Evolutionary conservation across 2,113 vertebrate genomes (phyloP).

Genomic region (Oryzias celebensis): DNA sequence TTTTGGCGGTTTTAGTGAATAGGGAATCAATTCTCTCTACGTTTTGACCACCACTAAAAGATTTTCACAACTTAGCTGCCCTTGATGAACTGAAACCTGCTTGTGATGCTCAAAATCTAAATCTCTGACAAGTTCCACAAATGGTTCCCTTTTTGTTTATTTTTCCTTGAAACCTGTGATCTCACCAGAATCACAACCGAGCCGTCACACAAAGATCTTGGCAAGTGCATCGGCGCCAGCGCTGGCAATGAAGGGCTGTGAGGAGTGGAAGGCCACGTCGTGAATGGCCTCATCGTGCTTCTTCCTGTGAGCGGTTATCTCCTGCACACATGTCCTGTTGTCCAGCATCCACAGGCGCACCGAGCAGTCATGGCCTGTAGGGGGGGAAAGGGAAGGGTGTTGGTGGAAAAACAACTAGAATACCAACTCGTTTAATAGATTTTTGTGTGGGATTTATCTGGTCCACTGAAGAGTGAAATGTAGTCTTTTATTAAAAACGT

Average conservation of each 20-base stretch:
- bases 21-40: background rate
- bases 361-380: slow-evolving; percentile 89
- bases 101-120: background rate
- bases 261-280: slow-evolving; percentile 90
- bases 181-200: slow-evolving; percentile 51
- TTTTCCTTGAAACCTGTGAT: slow-evolving; percentile 6
- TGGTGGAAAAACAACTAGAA: background rate
- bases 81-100: background rate
- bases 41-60: background rate
- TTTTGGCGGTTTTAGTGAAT: background rate
- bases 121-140: background rate
- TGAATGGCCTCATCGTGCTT: slow-evolving; percentile 93
- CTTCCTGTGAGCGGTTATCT: slow-evolving; percentile 91
- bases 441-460: no score
- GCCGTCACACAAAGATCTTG: slow-evolving; percentile 87
- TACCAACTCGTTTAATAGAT: background rate
- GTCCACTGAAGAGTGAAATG: no score
- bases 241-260: slow-evolving; percentile 87
- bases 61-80: background rate
- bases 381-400: background rate
- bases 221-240: slow-evolving; percentile 88
- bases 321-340: slow-evolving; percentile 89
- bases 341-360: slow-evolving; percentile 92
- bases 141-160: background rate
- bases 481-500: background rate